Conservation (phyloP, 2,797 vertebrate genomes). For the Platalea minor region DNA sequence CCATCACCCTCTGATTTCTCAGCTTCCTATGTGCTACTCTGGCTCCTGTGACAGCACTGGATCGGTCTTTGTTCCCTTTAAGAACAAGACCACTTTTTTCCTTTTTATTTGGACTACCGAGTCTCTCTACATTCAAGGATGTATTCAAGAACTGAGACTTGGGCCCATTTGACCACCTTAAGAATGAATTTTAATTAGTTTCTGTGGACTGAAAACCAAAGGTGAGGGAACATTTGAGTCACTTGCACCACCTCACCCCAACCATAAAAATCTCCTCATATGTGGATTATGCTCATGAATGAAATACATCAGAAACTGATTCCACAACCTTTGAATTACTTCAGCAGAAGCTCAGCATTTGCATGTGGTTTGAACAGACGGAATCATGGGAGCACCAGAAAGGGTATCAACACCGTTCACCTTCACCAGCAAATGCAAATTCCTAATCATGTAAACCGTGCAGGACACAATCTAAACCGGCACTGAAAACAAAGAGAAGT, state of each 20-base stretch:
- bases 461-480: background rate
- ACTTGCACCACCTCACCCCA: background rate
- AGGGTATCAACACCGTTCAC: background rate
- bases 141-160: background rate
- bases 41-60: background rate
- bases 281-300: background rate
- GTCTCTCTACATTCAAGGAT: background rate
- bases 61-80: background rate
- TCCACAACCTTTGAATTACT: background rate
- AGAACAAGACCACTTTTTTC: background rate
- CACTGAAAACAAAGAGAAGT: background rate
- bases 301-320: background rate
- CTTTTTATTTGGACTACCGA: background rate
- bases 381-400: background rate
- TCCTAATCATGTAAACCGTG: background rate
- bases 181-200: background rate
- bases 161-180: background rate
- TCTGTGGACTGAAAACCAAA: background rate
- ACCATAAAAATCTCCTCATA: background rate
- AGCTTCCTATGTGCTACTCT: background rate
- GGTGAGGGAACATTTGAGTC: background rate
- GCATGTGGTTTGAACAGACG: background rate
- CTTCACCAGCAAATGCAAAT: background rate
- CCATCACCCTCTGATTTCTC: background rate
- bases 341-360: slow-evolving; percentile 19